Conservation (phyloP, 2,888 invertebrate genomes). For the Pseudanteris insignis region DNA sequence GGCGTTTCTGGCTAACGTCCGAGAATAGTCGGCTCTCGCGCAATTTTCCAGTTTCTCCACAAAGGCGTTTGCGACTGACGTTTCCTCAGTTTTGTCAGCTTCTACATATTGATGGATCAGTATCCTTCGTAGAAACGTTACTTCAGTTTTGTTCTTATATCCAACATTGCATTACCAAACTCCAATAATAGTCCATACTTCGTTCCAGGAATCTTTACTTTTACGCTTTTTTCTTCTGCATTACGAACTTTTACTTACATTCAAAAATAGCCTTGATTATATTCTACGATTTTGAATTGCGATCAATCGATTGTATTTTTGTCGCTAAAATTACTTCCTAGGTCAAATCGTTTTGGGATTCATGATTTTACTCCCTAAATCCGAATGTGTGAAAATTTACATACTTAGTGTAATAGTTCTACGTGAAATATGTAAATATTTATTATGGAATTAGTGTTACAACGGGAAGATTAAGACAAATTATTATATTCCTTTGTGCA, state of each 20-base stretch:
- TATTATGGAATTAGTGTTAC: too few relatives aligned
- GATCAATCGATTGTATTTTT: too few relatives aligned
- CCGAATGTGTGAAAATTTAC: too few relatives aligned
- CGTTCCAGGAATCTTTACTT: conserved; percentile 14
- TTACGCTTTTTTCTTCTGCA: conserved; percentile 1
- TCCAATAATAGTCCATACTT: conserved; percentile 15
- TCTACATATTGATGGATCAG: conserved; percentile 42
- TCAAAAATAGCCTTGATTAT: conserved; percentile 1
- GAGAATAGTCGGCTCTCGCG: conserved; percentile 32
- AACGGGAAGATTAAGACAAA: too few relatives aligned
- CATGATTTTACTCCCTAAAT: too few relatives aligned
- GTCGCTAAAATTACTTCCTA: too few relatives aligned
- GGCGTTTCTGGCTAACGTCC: conserved; percentile 40
- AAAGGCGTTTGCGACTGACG: conserved; percentile 38
- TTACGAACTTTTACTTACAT: background rate
- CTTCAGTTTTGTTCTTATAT: conserved; percentile 38
- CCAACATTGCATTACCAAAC: conserved; percentile 17
- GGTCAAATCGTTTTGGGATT: too few relatives aligned
- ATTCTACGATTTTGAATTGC: conserved; percentile 4
- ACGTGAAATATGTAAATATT: too few relatives aligned
- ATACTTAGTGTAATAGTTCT: too few relatives aligned
- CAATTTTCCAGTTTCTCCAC: conserved; percentile 34
- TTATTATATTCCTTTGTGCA: too few relatives aligned
- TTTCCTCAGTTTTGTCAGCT: conserved; percentile 36
- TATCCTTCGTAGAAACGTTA: conserved; percentile 36